These are phyloP conservation scores for Stercorarius parasiticus DNA, from an alignment of 2,113 vertebrate genomes.

Conservation along the genomic window DNA sequence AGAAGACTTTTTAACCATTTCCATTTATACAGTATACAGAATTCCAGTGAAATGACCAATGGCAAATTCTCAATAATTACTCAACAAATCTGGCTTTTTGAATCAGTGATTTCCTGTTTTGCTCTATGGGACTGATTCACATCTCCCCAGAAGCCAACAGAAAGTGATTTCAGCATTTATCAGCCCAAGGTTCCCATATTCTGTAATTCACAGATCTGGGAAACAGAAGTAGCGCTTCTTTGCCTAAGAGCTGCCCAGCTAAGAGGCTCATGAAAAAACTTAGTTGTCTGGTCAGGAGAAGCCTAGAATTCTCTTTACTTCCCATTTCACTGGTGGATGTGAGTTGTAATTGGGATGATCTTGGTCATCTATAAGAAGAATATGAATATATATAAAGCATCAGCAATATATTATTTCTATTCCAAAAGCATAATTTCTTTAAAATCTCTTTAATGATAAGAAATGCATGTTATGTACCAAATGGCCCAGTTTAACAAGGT, in stretches of 20 bases:
- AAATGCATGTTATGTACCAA: neutral
- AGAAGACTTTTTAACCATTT: slow-evolving; percentile 35
- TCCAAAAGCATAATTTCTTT: neutral
- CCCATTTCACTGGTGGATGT: neutral
- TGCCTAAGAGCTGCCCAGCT: slow-evolving; percentile 1
- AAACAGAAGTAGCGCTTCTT: neutral
- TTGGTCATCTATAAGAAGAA: neutral
- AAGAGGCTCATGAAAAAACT: neutral
- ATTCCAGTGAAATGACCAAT: slow-evolving; percentile 3
- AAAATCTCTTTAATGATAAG: neutral
- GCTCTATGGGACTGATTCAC: slow-evolving; percentile 11
- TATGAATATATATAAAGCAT: neutral
- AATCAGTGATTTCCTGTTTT: slow-evolving; percentile 63
- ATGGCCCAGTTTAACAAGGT: no score
- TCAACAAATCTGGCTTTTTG: slow-evolving; percentile 55
- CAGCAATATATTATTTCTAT: neutral
- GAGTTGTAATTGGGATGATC: neutral
- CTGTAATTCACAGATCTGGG: slow-evolving; percentile 34
- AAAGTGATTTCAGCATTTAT: neutral
- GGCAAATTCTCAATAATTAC: slow-evolving; percentile 35
- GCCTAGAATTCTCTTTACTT: neutral
- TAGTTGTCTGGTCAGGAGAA: neutral
- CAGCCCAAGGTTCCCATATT: neutral
- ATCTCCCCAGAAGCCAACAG: neutral
- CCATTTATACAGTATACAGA: slow-evolving; percentile 38